phyloP scores from a whole-genome alignment of 2,888 invertebrate species.

The Lepidochrysops patricia region DNA sequence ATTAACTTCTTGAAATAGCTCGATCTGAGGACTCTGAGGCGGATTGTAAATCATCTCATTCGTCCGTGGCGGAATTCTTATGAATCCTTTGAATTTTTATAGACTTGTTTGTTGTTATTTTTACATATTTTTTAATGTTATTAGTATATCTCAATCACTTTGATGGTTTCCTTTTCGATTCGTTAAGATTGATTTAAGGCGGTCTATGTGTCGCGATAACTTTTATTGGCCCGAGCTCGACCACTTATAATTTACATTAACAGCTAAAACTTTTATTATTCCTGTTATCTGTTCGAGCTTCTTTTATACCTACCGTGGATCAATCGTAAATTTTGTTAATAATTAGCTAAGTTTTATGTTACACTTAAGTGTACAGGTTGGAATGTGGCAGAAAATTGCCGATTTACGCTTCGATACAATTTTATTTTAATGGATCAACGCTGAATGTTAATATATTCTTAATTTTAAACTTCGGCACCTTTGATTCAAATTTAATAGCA shows the following conservation, averaged over 20 bases:
- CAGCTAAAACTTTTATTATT: slow-evolving; percentile 29
- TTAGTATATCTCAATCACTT: slow-evolving; percentile 59
- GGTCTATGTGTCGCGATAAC: neutral
- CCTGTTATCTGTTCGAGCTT: neutral
- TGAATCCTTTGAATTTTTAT: slow-evolving; percentile 47
- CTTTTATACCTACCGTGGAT: slow-evolving; percentile 8
- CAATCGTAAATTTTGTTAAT: slow-evolving; percentile 5
- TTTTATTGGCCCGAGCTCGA: slow-evolving; percentile 10
- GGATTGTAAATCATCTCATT: slow-evolving; percentile 50
- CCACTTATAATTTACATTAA: slow-evolving; percentile 58
- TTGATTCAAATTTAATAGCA: neutral
- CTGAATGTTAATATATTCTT: neutral
- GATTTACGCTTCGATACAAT: neutral
- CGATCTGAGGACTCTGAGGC: slow-evolving; percentile 39
- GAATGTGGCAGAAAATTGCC: slow-evolving; percentile 2
- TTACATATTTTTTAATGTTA: slow-evolving; percentile 49
- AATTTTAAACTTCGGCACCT: neutral
- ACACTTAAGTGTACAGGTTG: slow-evolving; percentile 1
- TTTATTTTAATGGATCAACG: neutral
- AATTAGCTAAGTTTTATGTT: neutral
- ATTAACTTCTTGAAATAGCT: slow-evolving; percentile 34
- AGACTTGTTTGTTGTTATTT: slow-evolving; percentile 53
- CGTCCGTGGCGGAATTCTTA: slow-evolving; percentile 40
- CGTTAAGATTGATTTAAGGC: slow-evolving; percentile 34
- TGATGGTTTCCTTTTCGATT: slow-evolving; percentile 57